Percentiles rank a stretch among this genome's conserved stretches.
Conservation (phyloP, 2,113 vertebrate species). For the chimpanzee (Pan troglodytes) region DNA sequence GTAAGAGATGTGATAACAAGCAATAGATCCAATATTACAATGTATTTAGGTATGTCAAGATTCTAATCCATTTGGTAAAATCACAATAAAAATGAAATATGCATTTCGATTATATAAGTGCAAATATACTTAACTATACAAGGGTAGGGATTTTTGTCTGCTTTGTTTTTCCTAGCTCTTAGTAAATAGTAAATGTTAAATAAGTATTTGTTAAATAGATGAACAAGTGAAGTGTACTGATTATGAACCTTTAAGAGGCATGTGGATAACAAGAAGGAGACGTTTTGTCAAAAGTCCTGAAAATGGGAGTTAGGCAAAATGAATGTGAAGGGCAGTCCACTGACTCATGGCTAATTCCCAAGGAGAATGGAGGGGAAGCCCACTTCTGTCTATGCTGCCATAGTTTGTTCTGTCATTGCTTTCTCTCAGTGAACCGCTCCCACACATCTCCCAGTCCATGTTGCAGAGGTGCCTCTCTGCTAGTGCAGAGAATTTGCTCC, state of each 20-base stretch:
- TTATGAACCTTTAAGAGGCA: neutral
- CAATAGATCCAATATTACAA: neutral
- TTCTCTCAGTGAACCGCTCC: neutral
- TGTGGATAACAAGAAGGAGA: neutral
- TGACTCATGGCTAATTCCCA: neutral
- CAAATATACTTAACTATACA: neutral
- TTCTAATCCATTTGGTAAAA: neutral
- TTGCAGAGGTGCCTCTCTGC: neutral
- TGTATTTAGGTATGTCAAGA: neutral
- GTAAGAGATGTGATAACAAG: neutral
- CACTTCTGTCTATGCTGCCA: neutral
- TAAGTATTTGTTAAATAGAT: neutral
- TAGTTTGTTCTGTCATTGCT: neutral
- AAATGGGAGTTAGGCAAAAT: neutral
- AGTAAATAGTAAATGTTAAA: neutral
- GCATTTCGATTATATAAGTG: neutral
- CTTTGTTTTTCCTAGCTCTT: neutral
- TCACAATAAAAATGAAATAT: neutral
- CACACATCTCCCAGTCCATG: neutral
- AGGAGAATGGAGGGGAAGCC: neutral
- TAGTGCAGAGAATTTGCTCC: neutral
- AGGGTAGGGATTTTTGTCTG: neutral
- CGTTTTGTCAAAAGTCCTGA: neutral
- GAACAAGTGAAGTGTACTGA: neutral
- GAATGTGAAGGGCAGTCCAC: neutral